These are phyloP conservation scores for Triplophysa tibetana DNA, from an alignment of 2,113 vertebrate genomes.

Conservation along the genomic window DNA sequence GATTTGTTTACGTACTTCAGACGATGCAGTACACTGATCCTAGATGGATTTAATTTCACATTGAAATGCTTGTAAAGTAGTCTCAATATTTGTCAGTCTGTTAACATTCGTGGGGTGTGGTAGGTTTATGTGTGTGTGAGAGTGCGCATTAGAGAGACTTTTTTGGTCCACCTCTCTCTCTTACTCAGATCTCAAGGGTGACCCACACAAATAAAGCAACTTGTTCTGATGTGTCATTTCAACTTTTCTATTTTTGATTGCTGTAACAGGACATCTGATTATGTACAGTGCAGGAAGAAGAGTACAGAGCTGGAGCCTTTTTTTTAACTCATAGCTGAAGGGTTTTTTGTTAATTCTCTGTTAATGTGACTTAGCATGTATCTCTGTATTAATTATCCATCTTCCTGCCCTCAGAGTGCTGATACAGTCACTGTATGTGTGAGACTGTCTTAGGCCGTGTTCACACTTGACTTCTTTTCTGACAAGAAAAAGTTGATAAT, in stretches of 20 bases:
- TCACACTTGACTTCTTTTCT: too few species aligned
- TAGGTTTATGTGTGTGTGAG: too few species aligned
- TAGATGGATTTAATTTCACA: too few species aligned
- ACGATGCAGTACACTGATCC: too few species aligned
- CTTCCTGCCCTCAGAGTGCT: constrained; percentile 41
- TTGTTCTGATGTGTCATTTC: constrained; percentile 17
- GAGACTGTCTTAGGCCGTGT: background rate
- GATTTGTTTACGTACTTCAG: background rate
- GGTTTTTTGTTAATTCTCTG: constrained; percentile 50
- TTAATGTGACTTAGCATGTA: constrained; percentile 54
- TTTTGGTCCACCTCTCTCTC: background rate
- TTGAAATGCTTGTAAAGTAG: too few species aligned
- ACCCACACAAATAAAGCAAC: constrained; percentile 3
- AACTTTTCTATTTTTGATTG: background rate
- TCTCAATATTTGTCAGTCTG: too few species aligned
- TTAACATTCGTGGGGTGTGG: too few species aligned
- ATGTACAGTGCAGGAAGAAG: constrained; percentile 2
- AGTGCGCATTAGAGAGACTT: too few species aligned
- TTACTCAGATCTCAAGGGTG: background rate
- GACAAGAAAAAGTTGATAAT: too few species aligned
- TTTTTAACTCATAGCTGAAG: constrained; percentile 27
- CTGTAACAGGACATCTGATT: constrained; percentile 12
- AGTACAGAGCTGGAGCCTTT: constrained; percentile 10
- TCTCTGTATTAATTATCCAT: constrained; percentile 54
- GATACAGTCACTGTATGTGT: constrained; percentile 42